phyloP scores from a whole-genome alignment of 2,888 invertebrate species.

The Dynastes grantii region DNA sequence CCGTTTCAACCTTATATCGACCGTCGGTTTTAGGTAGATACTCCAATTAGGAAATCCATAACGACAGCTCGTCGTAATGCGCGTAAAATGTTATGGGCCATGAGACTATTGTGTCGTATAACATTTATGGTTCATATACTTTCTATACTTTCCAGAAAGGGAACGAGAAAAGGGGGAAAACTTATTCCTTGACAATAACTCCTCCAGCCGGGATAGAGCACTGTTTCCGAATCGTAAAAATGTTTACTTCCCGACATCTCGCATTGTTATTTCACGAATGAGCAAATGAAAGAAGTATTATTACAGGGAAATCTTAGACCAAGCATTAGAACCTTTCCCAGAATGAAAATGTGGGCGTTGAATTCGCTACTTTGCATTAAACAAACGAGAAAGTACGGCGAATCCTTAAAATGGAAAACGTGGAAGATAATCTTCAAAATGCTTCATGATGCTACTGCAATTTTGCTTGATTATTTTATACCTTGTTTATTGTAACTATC shows the following conservation, averaged over 20 bases:
- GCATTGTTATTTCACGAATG: slow-evolving; percentile 3
- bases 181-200: slow-evolving; percentile 34
- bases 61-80: slow-evolving; percentile 22
- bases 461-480: too few relatives aligned
- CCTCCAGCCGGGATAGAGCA: background rate
- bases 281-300: slow-evolving; percentile 6
- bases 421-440: too few relatives aligned
- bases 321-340: too few relatives aligned
- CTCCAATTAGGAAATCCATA: slow-evolving; percentile 46
- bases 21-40: slow-evolving; percentile 13
- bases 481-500: too few relatives aligned
- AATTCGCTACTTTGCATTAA: too few relatives aligned
- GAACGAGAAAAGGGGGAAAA: background rate
- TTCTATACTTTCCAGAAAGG: background rate
- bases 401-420: too few relatives aligned
- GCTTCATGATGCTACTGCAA: too few relatives aligned
- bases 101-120: slow-evolving; percentile 34
- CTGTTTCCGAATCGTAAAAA: slow-evolving; percentile 36
- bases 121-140: slow-evolving; percentile 46
- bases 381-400: too few relatives aligned
- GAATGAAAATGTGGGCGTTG: too few relatives aligned
- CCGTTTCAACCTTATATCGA: background rate
- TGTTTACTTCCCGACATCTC: slow-evolving; percentile 23
- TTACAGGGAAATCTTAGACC: too few relatives aligned
- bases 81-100: slow-evolving; percentile 39